Conservation (phyloP, 2,113 vertebrate genomes). For the Carettochelys insculpta region DNA sequence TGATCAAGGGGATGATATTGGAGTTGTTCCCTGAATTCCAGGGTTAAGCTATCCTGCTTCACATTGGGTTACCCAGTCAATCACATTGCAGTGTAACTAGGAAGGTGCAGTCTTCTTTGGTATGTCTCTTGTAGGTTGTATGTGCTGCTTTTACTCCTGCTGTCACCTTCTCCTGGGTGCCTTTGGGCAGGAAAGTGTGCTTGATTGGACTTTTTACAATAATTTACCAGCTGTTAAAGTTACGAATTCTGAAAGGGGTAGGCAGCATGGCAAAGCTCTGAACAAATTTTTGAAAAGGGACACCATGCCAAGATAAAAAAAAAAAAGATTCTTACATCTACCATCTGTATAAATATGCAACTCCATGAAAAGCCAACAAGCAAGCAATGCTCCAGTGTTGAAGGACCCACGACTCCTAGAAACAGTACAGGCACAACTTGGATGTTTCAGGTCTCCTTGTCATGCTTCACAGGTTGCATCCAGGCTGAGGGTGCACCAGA, state of each 20-base stretch:
- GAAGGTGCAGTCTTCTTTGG: background rate
- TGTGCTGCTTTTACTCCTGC: background rate
- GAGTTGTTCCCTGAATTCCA: background rate
- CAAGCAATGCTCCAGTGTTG: too few relatives aligned
- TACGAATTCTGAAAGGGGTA: background rate
- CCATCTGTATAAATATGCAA: background rate
- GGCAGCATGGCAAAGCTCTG: background rate
- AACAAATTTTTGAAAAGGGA: background rate
- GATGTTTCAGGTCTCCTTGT: background rate
- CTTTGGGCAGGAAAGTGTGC: background rate
- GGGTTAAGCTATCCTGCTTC: background rate
- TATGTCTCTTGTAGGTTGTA: background rate
- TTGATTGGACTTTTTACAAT: background rate
- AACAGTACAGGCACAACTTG: background rate
- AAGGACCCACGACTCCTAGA: too few relatives aligned
- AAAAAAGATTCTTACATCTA: background rate
- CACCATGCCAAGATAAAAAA: background rate
- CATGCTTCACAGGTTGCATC: background rate
- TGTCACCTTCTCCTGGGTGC: background rate
- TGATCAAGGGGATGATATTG: background rate
- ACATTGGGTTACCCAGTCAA: background rate
- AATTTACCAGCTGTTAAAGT: background rate
- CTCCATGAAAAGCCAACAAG: background rate
- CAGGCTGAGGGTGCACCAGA: background rate
- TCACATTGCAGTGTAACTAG: background rate